Base-by-base conservation (phyloP, 1,140 invertebrate genomes). In the Bombus waltoni region DNA sequence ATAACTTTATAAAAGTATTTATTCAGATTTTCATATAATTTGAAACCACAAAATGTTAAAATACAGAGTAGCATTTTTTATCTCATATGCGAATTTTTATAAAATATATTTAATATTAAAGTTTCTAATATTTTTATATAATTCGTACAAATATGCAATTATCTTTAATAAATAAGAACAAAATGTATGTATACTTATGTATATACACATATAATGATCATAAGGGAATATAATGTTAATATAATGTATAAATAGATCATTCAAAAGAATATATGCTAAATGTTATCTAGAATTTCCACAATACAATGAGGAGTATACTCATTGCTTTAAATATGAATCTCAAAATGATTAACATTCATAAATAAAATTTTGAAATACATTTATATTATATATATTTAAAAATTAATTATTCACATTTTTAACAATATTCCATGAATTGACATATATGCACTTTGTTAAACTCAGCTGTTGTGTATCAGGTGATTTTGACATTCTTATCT, bases 401-500 rank as follows among this genome's bases (percentile, higher is more conserved):
- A 62, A 28, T 35, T n/a, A 62, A 74, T 65, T 62, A 42, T 65
- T 32, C 3, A 32, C 2, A 6, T 44, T 74, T 59, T 28, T 65
- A 47, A 74, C 11, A 6, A 62, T 44, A 42, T 62, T 62, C 0
- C 9, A 42, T 32, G 10, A 22, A n/a, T n/a, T 74, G 11, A 42
- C 13, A 38, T 73, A 44, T n/a, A 66, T n/a, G 28, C 11, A 35
- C 38, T 85, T 73, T 53, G 18, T 25, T 35, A 5, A 72, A 10
- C 84, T 87, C 85, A 89, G 84, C 87, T 88, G 87, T 81, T 86
- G 83, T n/a, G 65, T 70, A 77, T 90, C 88, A 90, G 87, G 81
- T 90, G 81, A 90, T 83, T 90, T 87, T 89, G 87, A 90, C 88
- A 81, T 79, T 87, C 70, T 82, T 85, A 87, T 89, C 88, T 89